Evolutionary conservation across 1,140 invertebrate genomes (phyloP).

Genomic region (Melitaea cinxia): DNA sequence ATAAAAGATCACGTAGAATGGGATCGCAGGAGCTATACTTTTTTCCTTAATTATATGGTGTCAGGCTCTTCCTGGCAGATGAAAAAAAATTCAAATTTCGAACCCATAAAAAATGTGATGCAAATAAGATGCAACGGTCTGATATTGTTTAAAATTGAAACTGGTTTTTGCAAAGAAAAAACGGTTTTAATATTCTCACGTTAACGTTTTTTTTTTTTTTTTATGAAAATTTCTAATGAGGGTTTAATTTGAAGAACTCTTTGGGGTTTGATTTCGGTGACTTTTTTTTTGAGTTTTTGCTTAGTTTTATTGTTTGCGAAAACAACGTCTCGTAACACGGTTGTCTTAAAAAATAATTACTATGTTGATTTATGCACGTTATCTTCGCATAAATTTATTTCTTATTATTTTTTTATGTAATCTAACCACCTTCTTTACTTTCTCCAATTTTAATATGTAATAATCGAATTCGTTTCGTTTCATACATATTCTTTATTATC

Average conservation of each 20-base stretch:
- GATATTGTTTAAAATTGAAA: conserved; percentile 42
- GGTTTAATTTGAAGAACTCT: conserved; percentile 80
- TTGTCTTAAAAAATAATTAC: conserved; percentile 79
- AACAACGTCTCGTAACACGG: conserved; percentile 78
- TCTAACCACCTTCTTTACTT: background rate
- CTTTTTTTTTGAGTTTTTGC: conserved; percentile 55
- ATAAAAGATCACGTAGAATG: conserved; percentile 61
- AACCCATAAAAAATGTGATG: conserved; percentile 57
- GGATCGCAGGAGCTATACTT: conserved; percentile 54
- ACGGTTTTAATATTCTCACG: conserved; percentile 78
- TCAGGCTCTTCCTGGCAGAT: conserved; percentile 44
- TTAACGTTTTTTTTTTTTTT: conserved; percentile 61
- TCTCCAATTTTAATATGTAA: no score
- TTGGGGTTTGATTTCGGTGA: conserved; percentile 75
- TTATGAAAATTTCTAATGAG: conserved; percentile 76
- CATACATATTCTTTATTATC: no score
- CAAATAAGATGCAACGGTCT: conserved; percentile 75
- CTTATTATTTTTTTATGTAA: conserved; percentile 8
- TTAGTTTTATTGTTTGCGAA: conserved; percentile 67
- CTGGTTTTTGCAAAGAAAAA: conserved; percentile 51
- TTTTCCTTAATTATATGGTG: conserved; percentile 77
- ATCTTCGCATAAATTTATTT: conserved; percentile 48
- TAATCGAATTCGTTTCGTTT: no score
- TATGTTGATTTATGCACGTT: conserved; percentile 74
- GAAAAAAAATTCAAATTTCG: conserved; percentile 49